Base-by-base conservation (phyloP, 1,140 invertebrate genomes). In the Temnothorax longispinosus region DNA sequence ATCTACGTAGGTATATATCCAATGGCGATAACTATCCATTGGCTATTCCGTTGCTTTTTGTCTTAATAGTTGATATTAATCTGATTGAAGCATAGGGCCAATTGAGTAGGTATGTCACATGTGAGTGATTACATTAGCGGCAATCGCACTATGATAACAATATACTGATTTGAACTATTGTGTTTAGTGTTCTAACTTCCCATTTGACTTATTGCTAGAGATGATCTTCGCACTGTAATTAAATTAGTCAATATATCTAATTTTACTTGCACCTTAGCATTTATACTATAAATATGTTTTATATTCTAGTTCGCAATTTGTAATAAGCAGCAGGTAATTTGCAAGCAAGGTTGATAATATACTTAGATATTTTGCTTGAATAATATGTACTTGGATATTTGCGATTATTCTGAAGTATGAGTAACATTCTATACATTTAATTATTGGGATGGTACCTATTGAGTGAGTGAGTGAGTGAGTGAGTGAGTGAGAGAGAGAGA, bases 1-100 rank as follows among this genome's bases (percentile, higher is more conserved):
- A 27, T 27, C 27, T 27, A 27, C 27, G 1, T 27, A 27, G 27
- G 27, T 35, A 74, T 35, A 74, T 74, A 32, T 21, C 38, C 21
- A 58, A 18, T 56, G 71, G 32, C n/a, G 18, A 56, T 74, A 58
- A 58, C 72, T 41, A 32, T 52, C 7, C 54, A 2, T 21, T 56
- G 54, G 21, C n/a, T 27, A 64, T 54, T 65, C 76, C 44, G 6
- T 54, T 35, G 21, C 32, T 13, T 18, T 67, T 52, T 80, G 62
- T 67, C 60, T 80, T 65, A 60, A 21, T 21, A 47, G 18, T 47
- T 65, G 44, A 78, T 50, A 52, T 80, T 67, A 80, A 80, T 80
- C 32, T 54, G 32, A 80, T 67, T 3, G 54, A 80, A 52, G 32
- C 44, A 38, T 21, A 47, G 0, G 21, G 13, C 10, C 62, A 67